Evolutionary conservation across 2,888 invertebrate species (phyloP).

Genomic region (Endomychus coccineus): DNA sequence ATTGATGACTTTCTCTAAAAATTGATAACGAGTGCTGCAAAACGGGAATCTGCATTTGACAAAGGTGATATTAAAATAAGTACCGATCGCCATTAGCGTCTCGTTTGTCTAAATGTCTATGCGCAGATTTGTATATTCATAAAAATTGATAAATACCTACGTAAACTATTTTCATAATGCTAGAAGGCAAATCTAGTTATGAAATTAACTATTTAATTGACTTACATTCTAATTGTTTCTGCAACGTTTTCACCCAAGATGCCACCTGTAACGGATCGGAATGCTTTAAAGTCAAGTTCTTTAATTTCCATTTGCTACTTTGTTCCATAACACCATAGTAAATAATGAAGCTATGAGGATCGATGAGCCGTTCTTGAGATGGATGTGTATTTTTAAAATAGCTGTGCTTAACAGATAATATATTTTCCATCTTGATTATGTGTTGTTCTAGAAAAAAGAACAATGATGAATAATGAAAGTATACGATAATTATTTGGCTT

Average conservation of each 20-base stretch:
- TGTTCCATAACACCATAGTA: constrained; percentile 53
- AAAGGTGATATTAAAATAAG: too few relatives aligned
- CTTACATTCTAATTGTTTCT: constrained; percentile 48
- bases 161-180: too few relatives aligned
- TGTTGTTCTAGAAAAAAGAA: constrained; percentile 45
- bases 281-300: constrained; percentile 52
- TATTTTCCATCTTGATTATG: constrained; percentile 50
- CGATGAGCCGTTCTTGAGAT: constrained; percentile 34
- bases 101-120: too few relatives aligned
- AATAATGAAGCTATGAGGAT: constrained; percentile 50
- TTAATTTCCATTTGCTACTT: constrained; percentile 53
- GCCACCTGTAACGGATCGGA: constrained; percentile 53
- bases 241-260: constrained; percentile 55
- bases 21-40: too few relatives aligned
- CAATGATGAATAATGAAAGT: neutral
- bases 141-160: too few relatives aligned
- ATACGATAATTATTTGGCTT: too few relatives aligned
- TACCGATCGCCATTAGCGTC: too few relatives aligned
- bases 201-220: constrained; percentile 14
- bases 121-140: too few relatives aligned
- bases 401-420: constrained; percentile 48
- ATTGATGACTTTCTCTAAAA: too few relatives aligned
- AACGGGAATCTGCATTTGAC: too few relatives aligned
- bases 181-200: neutral
- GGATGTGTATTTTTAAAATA: constrained; percentile 40